Conservation (phyloP, 1,140 invertebrate species). For the Lepeophtheirus salmonis region DNA sequence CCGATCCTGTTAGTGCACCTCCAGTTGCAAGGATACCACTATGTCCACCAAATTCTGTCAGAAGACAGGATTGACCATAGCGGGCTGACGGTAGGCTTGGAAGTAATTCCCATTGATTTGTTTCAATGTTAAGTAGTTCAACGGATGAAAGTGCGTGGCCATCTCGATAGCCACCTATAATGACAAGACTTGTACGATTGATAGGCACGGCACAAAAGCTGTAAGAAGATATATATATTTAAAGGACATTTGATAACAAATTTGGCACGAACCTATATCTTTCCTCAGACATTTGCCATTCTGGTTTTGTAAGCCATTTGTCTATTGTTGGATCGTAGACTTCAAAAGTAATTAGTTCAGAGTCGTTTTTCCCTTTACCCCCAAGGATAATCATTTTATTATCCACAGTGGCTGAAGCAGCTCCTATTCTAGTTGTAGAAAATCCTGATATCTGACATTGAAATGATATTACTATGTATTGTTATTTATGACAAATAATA, state of each 20-base stretch:
- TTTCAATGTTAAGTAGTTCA: constrained; percentile 12
- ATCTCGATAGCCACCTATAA: constrained; percentile 9
- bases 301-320: constrained; percentile 3
- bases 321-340: neutral
- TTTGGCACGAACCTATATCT: constrained; percentile 8
- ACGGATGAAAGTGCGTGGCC: constrained; percentile 4
- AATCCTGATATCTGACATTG: constrained; percentile 4
- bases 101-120: neutral
- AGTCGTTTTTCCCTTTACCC: neutral
- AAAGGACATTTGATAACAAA: neutral
- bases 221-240: neutral
- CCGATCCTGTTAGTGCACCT: constrained; percentile 13
- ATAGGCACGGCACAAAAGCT: constrained; percentile 12
- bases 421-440: neutral
- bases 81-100: neutral
- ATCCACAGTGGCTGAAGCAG: constrained; percentile 6
- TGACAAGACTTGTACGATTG: neutral
- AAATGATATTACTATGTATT: too few relatives aligned
- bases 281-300: constrained; percentile 12
- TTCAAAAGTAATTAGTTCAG: constrained; percentile 7
- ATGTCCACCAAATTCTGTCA: constrained; percentile 4
- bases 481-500: too few relatives aligned
- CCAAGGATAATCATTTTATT: constrained; percentile 9
- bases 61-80: constrained; percentile 17
- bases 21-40: constrained; percentile 10